Evolutionary conservation across 2,113 vertebrate species (phyloP).

Genomic region (Limanda limanda): DNA sequence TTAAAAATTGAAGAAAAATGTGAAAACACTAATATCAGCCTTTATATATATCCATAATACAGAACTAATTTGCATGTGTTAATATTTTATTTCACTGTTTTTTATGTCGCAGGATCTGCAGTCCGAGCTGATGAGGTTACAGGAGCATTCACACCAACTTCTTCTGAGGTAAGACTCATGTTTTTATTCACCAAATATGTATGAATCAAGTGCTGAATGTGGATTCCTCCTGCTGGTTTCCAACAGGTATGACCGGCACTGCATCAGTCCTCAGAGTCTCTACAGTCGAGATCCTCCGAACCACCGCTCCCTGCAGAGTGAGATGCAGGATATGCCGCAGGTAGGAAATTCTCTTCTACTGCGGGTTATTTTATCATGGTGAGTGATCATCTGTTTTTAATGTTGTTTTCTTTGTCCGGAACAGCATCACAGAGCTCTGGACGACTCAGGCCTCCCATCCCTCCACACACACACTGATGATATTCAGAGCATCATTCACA

Average conservation of each 20-base stretch:
- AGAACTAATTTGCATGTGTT: background rate
- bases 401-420: background rate
- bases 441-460: slow-evolving; percentile 54
- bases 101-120: slow-evolving; percentile 73
- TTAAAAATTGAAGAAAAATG: no score
- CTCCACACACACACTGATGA: slow-evolving; percentile 53
- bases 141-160: slow-evolving; percentile 79
- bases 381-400: background rate
- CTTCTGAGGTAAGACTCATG: slow-evolving; percentile 71
- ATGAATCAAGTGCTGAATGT: background rate
- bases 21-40: no score
- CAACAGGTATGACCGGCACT: slow-evolving; percentile 76
- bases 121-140: slow-evolving; percentile 75
- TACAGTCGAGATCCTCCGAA: slow-evolving; percentile 64
- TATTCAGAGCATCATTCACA: slow-evolving; percentile 74
- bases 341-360: slow-evolving; percentile 36
- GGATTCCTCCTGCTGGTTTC: slow-evolving; percentile 2
- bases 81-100: background rate
- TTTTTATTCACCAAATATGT: background rate
- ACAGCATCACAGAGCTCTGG: slow-evolving; percentile 63
- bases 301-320: slow-evolving; percentile 76
- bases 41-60: no score
- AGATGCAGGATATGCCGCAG: slow-evolving; percentile 80
- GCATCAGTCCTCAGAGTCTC: slow-evolving; percentile 42
- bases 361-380: background rate